Percentiles rank a stretch among this genome's conserved stretches.
Conservation (phyloP, 2,888 invertebrate genomes). For the Ceramica pisi region DNA sequence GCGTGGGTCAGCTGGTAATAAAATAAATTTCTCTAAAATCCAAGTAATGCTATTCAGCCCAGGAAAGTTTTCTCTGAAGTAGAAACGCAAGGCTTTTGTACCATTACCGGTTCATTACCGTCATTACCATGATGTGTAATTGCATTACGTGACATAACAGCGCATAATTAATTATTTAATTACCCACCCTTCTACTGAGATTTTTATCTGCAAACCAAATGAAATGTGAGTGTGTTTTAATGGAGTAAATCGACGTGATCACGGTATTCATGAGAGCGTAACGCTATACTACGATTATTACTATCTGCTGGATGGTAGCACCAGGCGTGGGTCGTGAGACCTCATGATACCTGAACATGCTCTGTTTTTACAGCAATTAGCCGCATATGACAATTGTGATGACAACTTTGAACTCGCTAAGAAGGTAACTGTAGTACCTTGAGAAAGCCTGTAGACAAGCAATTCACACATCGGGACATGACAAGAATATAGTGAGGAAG, state of each 20-base stretch:
- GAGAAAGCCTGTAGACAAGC: slow-evolving; percentile 72
- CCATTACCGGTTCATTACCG: slow-evolving; percentile 66
- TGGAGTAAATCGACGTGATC: slow-evolving; percentile 76
- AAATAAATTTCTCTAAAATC: slow-evolving; percentile 50
- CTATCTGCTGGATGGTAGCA: slow-evolving; percentile 41
- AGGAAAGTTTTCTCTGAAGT: slow-evolving; percentile 53
- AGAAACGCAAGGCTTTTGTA: slow-evolving; percentile 57
- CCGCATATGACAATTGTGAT: slow-evolving; percentile 49
- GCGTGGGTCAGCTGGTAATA: no score
- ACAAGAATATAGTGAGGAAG: slow-evolving; percentile 70
- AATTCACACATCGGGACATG: slow-evolving; percentile 74
- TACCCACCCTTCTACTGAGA: slow-evolving; percentile 71
- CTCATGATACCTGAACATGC: slow-evolving; percentile 44
- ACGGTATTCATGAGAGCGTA: slow-evolving; percentile 64
- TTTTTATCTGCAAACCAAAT: slow-evolving; percentile 79
- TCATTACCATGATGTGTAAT: slow-evolving; percentile 73
- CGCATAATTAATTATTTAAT: slow-evolving; percentile 79
- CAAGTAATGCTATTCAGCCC: slow-evolving; percentile 42
- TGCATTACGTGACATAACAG: slow-evolving; percentile 79
- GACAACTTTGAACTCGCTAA: slow-evolving; percentile 70
- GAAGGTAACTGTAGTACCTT: slow-evolving; percentile 77
- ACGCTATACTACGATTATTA: slow-evolving; percentile 51
- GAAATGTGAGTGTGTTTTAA: slow-evolving; percentile 80
- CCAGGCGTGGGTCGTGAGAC: slow-evolving; percentile 29
- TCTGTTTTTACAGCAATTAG: slow-evolving; percentile 54